Conservation (phyloP, 1,140 invertebrate species). For the Ruditapes philippinarum region DNA sequence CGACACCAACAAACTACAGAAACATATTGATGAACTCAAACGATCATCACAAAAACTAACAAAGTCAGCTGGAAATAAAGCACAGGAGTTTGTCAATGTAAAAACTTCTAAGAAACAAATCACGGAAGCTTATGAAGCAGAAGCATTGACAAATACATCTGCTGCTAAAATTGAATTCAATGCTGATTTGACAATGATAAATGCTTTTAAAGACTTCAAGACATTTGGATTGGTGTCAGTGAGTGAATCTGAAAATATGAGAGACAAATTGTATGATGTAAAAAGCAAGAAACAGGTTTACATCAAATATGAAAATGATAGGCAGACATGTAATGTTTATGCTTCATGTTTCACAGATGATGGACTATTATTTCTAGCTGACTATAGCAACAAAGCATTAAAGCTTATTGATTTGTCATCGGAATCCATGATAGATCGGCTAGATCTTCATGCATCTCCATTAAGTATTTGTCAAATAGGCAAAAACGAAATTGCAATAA, state of each 20-base stretch:
- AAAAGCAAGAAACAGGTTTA: background rate
- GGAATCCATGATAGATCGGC: background rate
- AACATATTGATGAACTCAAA: background rate
- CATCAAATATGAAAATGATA: background rate
- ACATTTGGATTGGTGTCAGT: background rate
- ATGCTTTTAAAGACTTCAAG: background rate
- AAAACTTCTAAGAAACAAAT: background rate
- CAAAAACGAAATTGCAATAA: background rate
- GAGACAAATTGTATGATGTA: background rate
- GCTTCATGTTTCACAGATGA: background rate
- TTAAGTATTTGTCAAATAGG: background rate
- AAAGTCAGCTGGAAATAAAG: background rate
- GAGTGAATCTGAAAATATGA: background rate
- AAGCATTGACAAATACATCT: too few relatives aligned
- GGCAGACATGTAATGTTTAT: background rate
- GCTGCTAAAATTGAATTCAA: background rate
- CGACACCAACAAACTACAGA: background rate
- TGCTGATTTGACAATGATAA: background rate
- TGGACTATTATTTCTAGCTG: background rate
- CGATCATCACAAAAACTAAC: background rate
- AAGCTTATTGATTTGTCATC: background rate
- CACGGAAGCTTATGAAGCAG: background rate
- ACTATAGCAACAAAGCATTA: background rate
- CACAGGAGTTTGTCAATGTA: background rate
- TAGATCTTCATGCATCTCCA: background rate